Percentiles rank a stretch among this genome's conserved stretches.
Evolutionary conservation across 1,140 invertebrate species (phyloP).

Genomic region (Trichonephila clavipes): DNA sequence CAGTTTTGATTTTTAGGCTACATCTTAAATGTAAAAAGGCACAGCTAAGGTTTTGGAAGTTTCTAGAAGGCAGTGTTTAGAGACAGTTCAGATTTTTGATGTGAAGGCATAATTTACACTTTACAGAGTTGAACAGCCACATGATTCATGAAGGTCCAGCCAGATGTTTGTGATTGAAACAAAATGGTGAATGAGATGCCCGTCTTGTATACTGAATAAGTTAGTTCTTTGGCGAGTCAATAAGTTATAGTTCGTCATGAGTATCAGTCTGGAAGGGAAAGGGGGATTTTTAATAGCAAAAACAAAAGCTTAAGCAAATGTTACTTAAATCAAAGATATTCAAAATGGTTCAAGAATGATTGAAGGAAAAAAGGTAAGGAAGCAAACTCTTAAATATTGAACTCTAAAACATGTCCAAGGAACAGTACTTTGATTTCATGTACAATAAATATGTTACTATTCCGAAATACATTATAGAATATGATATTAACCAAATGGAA

Average conservation of each 20-base stretch:
- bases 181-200: background rate
- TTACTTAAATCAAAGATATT: background rate
- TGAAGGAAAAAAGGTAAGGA: too few species aligned
- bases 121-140: background rate
- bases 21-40: background rate
- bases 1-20: background rate
- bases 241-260: conserved; percentile 69
- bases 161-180: background rate
- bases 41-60: background rate
- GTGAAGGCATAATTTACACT: background rate
- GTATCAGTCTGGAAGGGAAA: conserved; percentile 38
- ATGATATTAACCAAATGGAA: background rate
- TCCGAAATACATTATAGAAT: background rate
- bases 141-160: background rate
- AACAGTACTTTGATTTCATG: too few species aligned
- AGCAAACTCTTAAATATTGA: too few species aligned
- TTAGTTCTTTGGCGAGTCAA: background rate
- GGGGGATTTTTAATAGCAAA: too few species aligned
- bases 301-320: background rate
- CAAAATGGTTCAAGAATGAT: background rate
- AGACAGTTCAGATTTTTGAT: too few species aligned
- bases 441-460: too few species aligned
- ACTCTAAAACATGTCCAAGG: too few species aligned
- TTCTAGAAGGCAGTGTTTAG: background rate
- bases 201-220: conserved; percentile 14